These are phyloP conservation scores for Phaethon lepturus DNA, from an alignment of 2,113 vertebrate genomes.

Conservation along the genomic window DNA sequence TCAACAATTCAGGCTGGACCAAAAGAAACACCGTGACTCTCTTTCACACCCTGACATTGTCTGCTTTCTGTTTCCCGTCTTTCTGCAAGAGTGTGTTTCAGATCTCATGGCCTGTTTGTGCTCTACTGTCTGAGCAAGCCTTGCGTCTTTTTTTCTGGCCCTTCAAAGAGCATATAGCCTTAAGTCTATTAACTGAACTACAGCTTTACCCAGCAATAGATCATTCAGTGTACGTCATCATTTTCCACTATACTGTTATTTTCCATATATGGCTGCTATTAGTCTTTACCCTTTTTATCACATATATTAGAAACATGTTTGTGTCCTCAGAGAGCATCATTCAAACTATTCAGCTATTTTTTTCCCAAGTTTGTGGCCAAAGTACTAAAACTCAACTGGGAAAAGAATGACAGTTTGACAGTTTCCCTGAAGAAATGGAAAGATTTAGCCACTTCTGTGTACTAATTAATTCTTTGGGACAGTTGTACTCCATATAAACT, in stretches of 20 bases:
- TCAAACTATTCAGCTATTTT: not conserved
- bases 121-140: not conserved
- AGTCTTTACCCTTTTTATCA: not conserved
- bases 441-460: not conserved
- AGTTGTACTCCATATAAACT: not conserved
- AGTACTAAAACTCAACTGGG: not conserved
- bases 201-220: not conserved
- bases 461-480: not conserved
- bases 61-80: not conserved
- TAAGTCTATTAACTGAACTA: not conserved
- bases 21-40: not conserved
- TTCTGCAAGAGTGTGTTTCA: not conserved
- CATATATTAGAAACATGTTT: not conserved
- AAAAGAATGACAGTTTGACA: not conserved
- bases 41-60: not conserved
- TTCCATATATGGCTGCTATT: not conserved
- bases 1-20: not conserved
- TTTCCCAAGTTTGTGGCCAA: not conserved
- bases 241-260: not conserved
- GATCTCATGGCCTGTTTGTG: not conserved
- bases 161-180: not conserved
- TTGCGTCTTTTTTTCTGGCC: not conserved
- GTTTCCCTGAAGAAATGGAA: not conserved
- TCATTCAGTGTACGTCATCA: not conserved
- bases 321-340: not conserved